These are phyloP conservation scores for Pagrus major DNA, from an alignment of 2,113 vertebrate genomes.

Conservation along the genomic window DNA sequence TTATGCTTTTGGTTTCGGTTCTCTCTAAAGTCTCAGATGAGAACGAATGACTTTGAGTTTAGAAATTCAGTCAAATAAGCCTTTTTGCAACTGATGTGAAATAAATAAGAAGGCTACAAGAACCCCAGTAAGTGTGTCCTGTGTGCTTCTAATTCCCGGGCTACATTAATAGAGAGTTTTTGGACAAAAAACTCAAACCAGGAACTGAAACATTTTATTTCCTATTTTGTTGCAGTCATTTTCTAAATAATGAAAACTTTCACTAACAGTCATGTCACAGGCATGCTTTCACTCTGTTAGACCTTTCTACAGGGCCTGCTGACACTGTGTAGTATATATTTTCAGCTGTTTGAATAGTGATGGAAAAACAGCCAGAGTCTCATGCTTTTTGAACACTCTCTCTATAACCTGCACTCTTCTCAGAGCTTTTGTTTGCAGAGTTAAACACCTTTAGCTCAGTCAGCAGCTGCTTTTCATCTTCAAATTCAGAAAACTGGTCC, in stretches of 20 bases:
- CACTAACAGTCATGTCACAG: neutral
- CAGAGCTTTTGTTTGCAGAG: neutral
- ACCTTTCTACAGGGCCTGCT: neutral
- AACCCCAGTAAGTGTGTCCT: too few species aligned
- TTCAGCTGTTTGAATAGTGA: constrained; percentile 4
- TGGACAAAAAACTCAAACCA: neutral
- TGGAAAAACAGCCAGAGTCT: constrained; percentile 11
- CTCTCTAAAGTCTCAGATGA: too few species aligned
- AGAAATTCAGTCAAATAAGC: too few species aligned
- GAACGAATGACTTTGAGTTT: too few species aligned
- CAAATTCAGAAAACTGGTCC: constrained; percentile 14
- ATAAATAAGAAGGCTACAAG: too few species aligned
- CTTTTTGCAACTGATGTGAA: too few species aligned
- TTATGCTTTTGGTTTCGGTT: too few species aligned
- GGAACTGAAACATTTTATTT: neutral
- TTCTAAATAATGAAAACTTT: neutral
- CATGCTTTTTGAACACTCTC: neutral
- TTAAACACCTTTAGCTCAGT: constrained; percentile 17
- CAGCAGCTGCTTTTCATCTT: constrained; percentile 28
- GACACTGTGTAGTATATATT: neutral
- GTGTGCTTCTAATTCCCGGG: too few species aligned
- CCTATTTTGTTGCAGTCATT: neutral
- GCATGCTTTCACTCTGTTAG: neutral
- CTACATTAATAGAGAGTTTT: neutral
- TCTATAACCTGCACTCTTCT: constrained; percentile 9